Evolutionary conservation across 2,113 vertebrate genomes (phyloP).

Genomic region (Perca fluviatilis): DNA sequence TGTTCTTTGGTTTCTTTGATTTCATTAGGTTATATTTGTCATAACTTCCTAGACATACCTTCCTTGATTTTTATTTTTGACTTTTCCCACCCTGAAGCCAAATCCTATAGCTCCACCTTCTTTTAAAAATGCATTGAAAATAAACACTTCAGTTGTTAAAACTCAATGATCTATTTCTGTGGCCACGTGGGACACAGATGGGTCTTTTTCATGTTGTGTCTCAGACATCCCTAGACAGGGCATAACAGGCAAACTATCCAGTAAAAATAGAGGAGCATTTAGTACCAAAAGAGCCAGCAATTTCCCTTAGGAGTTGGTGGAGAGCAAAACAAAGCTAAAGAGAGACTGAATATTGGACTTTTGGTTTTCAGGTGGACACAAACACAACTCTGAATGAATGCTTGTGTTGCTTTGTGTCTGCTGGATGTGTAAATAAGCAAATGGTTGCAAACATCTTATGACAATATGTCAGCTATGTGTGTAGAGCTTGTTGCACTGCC

Average conservation of each 20-base stretch:
- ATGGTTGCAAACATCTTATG: not conserved
- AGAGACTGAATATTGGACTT: not conserved
- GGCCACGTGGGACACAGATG: not conserved
- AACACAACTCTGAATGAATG: not conserved
- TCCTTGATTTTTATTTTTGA: not conserved
- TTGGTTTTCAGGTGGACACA: not conserved
- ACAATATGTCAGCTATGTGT: not conserved
- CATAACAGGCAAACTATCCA: not conserved
- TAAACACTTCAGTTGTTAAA: not conserved
- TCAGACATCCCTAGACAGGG: not conserved
- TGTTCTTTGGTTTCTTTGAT: not conserved
- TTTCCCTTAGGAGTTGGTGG: not conserved
- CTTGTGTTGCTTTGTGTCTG: not conserved
- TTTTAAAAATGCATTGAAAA: not conserved
- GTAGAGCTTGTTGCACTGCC: slow-evolving; percentile 1
- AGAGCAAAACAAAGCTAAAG: slow-evolving; percentile 3
- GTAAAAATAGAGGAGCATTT: not conserved
- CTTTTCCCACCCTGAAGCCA: not conserved
- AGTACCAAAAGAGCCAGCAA: not conserved
- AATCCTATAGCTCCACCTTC: not conserved
- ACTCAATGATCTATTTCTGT: not conserved
- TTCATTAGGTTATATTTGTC: not conserved
- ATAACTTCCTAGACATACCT: not conserved
- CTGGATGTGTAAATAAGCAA: slow-evolving; percentile 11
- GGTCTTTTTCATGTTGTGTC: not conserved